Conservation (phyloP, 1,140 invertebrate species). For the Drosophila arawakana region DNA sequence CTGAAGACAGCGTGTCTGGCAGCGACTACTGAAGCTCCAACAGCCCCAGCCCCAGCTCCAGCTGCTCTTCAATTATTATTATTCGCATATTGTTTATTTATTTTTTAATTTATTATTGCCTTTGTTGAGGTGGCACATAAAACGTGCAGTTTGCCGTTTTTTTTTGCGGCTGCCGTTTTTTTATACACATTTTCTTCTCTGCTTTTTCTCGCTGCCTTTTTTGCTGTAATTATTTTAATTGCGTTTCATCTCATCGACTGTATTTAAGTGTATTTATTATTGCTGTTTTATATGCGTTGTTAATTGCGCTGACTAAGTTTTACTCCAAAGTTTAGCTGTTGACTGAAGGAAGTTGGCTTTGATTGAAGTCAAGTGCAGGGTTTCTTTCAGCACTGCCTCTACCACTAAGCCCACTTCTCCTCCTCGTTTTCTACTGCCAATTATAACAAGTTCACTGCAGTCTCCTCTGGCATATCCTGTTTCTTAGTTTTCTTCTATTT, state of each 20-base stretch:
- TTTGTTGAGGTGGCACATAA: slow-evolving; percentile 36
- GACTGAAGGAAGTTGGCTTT: background rate
- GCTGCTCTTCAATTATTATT: slow-evolving; percentile 47
- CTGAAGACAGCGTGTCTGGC: slow-evolving; percentile 51
- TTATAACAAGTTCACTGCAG: slow-evolving; percentile 72
- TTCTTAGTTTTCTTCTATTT: slow-evolving; percentile 58
- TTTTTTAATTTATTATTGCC: slow-evolving; percentile 20
- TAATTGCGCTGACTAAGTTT: slow-evolving; percentile 33
- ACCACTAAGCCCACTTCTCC: background rate
- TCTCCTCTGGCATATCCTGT: slow-evolving; percentile 62
- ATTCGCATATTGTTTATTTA: slow-evolving; percentile 30
- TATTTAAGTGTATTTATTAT: slow-evolving; percentile 36
- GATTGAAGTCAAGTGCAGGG: background rate
- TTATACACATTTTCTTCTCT: background rate
- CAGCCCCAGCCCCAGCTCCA: slow-evolving; percentile 1
- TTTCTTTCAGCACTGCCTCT: background rate
- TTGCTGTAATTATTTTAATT: slow-evolving; percentile 52
- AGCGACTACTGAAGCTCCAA: slow-evolving; percentile 4
- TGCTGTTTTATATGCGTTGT: slow-evolving; percentile 40
- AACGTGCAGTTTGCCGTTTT: slow-evolving; percentile 56
- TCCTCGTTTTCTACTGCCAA: slow-evolving; percentile 44
- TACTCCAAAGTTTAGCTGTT: background rate
- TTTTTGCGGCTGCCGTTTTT: slow-evolving; percentile 45
- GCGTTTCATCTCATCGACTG: slow-evolving; percentile 57
- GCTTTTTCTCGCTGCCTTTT: background rate